Evolutionary conservation across 2,113 vertebrate genomes (phyloP).

Genomic region (Tautogolabrus adspersus): DNA sequence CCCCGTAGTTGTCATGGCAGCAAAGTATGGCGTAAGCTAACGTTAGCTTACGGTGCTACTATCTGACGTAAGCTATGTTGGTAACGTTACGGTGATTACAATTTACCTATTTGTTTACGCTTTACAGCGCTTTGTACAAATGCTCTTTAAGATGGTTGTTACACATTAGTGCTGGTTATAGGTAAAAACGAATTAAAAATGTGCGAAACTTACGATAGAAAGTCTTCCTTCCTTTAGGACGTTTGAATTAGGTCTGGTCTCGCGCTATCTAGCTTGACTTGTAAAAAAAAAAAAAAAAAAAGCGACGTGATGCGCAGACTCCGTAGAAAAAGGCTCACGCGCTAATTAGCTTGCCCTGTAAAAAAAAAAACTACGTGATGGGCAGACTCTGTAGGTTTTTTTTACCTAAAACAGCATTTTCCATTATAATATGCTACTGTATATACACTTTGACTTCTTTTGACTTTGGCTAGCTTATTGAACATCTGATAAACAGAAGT

Average conservation of each 20-base stretch:
- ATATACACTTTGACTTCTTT: no score
- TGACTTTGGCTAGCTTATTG: no score
- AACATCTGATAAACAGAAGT: no score
- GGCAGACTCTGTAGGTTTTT: not conserved
- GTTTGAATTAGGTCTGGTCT: not conserved
- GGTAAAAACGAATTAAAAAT: not conserved
- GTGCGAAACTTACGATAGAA: not conserved
- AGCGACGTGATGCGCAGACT: not conserved
- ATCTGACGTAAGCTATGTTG: not conserved
- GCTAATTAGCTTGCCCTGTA: not conserved
- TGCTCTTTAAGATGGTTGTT: no score
- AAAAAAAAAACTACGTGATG: not conserved
- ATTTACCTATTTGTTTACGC: no score
- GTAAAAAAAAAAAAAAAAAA: no score
- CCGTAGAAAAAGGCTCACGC: not conserved
- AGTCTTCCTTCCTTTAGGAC: not conserved
- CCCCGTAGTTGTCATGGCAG: not conserved
- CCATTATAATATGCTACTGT: no score
- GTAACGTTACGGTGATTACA: not conserved
- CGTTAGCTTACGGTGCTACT: not conserved
- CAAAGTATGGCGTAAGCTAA: no score
- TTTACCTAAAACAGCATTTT: not conserved
- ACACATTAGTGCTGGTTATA: accelerated
- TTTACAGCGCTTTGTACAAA: not conserved
- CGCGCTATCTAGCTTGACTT: not conserved